A percentile compares a stretch with the other conserved stretches of the same genome.
phyloP scores from a whole-genome alignment of 2,797 vertebrate species.

The Varecia variegata region DNA sequence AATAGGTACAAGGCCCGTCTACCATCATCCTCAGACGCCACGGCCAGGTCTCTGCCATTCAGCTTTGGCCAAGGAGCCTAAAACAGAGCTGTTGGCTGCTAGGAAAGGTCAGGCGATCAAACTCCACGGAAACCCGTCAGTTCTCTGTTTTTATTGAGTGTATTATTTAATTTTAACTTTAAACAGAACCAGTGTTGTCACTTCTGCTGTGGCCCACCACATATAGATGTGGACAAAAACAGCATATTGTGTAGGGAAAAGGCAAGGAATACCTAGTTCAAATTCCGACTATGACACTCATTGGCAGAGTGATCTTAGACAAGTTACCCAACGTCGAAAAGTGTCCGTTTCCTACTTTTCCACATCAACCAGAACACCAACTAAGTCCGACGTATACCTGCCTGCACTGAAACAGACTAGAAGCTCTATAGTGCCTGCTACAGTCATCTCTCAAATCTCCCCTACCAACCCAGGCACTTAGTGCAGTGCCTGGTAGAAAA shows the following conservation, averaged over 20 bases:
- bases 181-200: not conserved
- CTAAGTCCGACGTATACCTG: not conserved
- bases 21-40: not conserved
- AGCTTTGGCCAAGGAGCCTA: not conserved
- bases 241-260: not conserved
- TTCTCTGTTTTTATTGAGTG: not conserved
- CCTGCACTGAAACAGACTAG: not conserved
- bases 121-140: not conserved
- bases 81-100: not conserved
- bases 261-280: not conserved
- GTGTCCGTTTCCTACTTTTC: not conserved
- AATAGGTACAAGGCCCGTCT: not conserved
- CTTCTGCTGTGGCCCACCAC: not conserved
- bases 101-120: not conserved
- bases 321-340: not conserved
- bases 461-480: not conserved
- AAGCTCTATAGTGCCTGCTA: not conserved
- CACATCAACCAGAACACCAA: not conserved
- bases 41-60: not conserved
- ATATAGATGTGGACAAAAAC: not conserved
- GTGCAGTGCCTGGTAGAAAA: not conserved
- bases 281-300: not conserved
- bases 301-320: not conserved
- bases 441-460: not conserved
- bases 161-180: not conserved